Percentiles rank a stretch among this genome's conserved stretches.
phyloP scores from a whole-genome alignment of 2,113 vertebrate species.

The Reinhardtius hippoglossoides region DNA sequence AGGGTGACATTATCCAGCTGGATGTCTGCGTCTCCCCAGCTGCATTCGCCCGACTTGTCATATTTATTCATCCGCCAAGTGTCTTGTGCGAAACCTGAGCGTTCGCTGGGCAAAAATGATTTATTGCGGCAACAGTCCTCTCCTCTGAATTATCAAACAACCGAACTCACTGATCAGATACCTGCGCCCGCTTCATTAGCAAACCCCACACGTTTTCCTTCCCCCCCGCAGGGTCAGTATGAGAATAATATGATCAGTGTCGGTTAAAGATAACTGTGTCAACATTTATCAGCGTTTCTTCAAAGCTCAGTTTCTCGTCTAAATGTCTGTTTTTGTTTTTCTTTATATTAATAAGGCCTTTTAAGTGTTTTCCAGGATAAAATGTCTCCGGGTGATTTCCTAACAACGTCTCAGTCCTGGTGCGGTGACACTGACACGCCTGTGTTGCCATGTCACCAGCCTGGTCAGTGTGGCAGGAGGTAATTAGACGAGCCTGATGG shows the following conservation, averaged over 20 bases:
- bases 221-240: no score
- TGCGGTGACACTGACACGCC: neutral
- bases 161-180: neutral
- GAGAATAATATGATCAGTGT: constrained; percentile 2
- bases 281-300: neutral
- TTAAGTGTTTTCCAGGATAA: neutral
- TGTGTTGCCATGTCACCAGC: neutral
- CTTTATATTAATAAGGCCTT: no score
- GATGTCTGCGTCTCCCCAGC: constrained; percentile 6
- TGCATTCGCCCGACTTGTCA: constrained; percentile 16
- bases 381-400: neutral
- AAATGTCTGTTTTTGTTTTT: neutral
- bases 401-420: neutral
- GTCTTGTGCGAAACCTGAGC: constrained; percentile 14
- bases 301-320: neutral
- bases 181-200: neutral
- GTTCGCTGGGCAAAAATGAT: neutral
- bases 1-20: constrained; percentile 23
- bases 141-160: neutral
- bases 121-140: neutral
- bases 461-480: neutral
- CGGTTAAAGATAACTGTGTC: neutral
- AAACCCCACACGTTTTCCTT: neutral
- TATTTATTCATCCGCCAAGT: constrained; percentile 35
- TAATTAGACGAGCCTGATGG: constrained; percentile 3